Conservation (phyloP, 1,140 invertebrate genomes). For the Linepithema humile region DNA sequence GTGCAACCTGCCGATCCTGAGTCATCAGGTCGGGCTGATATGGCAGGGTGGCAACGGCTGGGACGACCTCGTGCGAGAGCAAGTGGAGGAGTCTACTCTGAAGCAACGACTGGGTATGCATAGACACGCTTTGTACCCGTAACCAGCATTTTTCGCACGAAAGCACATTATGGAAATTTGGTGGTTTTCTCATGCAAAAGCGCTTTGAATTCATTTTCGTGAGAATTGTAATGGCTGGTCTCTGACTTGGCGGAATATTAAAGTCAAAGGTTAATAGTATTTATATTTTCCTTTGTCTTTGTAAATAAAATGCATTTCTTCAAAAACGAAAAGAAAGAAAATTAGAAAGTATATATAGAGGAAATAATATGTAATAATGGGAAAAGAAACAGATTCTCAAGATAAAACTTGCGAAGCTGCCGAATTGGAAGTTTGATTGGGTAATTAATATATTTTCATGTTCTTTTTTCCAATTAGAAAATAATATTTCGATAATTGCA, state of each 20-base stretch:
- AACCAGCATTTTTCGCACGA: slow-evolving; percentile 33
- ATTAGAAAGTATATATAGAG: neutral
- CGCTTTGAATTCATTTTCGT: slow-evolving; percentile 17
- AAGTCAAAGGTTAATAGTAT: slow-evolving; percentile 9
- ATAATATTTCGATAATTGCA: no score
- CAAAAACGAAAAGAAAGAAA: neutral
- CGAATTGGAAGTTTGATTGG: no score
- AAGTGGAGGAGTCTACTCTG: slow-evolving; percentile 93
- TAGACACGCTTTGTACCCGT: slow-evolving; percentile 5
- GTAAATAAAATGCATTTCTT: neutral
- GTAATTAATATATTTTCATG: no score
- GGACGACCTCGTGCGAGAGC: slow-evolving; percentile 94
- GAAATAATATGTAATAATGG: neutral
- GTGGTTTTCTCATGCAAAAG: slow-evolving; percentile 33
- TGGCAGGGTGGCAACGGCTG: slow-evolving; percentile 97
- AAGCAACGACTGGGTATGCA: slow-evolving; percentile 89
- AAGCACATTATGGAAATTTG: slow-evolving; percentile 48
- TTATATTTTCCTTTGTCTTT: neutral
- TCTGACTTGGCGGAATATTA: neutral
- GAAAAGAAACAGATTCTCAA: neutral
- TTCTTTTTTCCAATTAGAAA: no score
- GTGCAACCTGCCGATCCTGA: slow-evolving; percentile 96
- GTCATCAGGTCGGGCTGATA: slow-evolving; percentile 95
- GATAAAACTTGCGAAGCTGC: no score
- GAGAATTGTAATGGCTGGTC: neutral